Base-by-base conservation (phyloP, 2,797 vertebrate species). In the Myoxocephalus aenaeus region DNA sequence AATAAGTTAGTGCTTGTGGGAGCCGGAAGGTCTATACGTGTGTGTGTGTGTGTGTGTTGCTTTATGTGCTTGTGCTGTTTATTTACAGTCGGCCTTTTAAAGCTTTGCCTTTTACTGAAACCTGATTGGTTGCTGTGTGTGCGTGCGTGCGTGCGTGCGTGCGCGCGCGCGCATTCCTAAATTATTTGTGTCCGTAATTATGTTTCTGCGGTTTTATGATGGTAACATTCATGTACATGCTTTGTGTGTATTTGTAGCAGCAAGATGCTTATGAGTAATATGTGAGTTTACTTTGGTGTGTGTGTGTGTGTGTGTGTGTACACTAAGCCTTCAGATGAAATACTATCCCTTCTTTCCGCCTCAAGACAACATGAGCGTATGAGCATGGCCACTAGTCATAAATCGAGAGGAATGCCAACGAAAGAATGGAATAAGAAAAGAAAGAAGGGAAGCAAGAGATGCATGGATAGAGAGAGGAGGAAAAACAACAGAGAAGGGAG, bases 341-440 rank as follows among this genome's bases (percentile, higher is more conserved):
- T 83, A 79, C 75, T 75, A 32, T 84, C 44, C 73, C 27, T 79
- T 67, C 70, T 75, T 66, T 78, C 34, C 3, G 83, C 83, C 77
- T 75, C 69, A 73, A 81, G 79, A 90, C 86, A 87, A 86, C 77
- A 84, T 69, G 73, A 86, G 80, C 63, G 71, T 78, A 83, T 61
- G 74, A 87, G 72, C 51, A 75, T 57, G 75, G 77, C 75, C 73
- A 76, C 80, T 13, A 51, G 86, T 81, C 83, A 89, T 90, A 86
- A 89, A 91, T 90, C 86, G 90, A 66, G 61, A 54, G 18, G 36
- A 72, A 79, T 54, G 69, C 59, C 22, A 25, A 34, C 0, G 14
- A 66, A 73, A 34, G 58, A 74, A 75, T 69, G 53, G 77, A 77
- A 84, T 15, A 67, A 10, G 64, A 44, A 70, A 36, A 62, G 54